Conservation (phyloP, 2,888 invertebrate species). For the Crematogaster levior region DNA sequence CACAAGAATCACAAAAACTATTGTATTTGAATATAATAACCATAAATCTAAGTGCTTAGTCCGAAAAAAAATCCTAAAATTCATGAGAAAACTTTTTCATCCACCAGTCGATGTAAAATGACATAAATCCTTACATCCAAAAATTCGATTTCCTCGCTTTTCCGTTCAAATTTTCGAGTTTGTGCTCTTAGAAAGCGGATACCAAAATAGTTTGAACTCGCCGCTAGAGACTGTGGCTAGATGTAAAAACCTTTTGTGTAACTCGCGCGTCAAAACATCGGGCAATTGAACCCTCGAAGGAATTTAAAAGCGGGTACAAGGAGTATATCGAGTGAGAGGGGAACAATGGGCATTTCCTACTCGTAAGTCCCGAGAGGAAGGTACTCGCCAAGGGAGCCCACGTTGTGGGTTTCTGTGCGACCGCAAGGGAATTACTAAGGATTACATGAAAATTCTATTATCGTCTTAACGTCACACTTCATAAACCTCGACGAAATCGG, state of each 20-base stretch:
- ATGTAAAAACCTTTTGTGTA: slow-evolving; percentile 75
- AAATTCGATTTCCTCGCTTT: neutral
- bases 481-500: slow-evolving; percentile 54
- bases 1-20: neutral
- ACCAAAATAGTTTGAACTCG: slow-evolving; percentile 1
- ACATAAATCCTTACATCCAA: neutral
- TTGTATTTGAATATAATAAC: neutral
- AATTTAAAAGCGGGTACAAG: slow-evolving; percentile 78
- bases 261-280: slow-evolving; percentile 83
- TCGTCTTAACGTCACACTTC: slow-evolving; percentile 76
- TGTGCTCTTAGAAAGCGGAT: neutral
- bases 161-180: neutral
- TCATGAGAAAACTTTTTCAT: too few relatives aligned
- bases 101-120: too few relatives aligned
- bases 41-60: neutral
- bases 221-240: slow-evolving; percentile 54
- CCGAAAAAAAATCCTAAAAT: neutral
- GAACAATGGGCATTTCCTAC: slow-evolving; percentile 59
- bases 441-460: slow-evolving; percentile 85
- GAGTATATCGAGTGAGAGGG: slow-evolving; percentile 6
- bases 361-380: slow-evolving; percentile 65
- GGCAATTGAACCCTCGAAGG: slow-evolving; percentile 85
- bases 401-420: slow-evolving; percentile 72
- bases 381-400: slow-evolving; percentile 57
- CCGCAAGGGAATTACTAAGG: slow-evolving; percentile 84